A percentile compares a stretch with the other conserved stretches of the same genome.
Evolutionary conservation across 2,113 vertebrate genomes (phyloP).

Genomic region (Rhea americana): DNA sequence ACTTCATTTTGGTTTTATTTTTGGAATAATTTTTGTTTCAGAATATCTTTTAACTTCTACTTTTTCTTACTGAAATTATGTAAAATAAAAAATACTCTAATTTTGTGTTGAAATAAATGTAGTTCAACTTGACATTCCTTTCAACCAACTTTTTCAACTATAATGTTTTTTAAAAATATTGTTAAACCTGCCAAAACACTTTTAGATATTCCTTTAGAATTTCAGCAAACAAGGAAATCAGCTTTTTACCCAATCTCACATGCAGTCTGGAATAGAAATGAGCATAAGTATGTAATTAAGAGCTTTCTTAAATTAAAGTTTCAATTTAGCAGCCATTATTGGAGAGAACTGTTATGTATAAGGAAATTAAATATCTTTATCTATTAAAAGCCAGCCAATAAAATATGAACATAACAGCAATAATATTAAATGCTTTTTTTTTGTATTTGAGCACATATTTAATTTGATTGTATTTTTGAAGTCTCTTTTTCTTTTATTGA

Average conservation of each 20-base stretch:
- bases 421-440: background rate
- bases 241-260: background rate
- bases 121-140: background rate
- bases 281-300: background rate
- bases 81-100: background rate
- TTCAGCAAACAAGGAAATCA: background rate
- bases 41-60: background rate
- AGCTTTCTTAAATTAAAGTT: background rate
- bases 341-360: background rate
- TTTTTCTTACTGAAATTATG: no score
- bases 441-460: background rate
- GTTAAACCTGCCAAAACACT: accelerated
- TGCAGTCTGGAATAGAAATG: background rate
- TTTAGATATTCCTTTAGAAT: background rate
- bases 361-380: background rate
- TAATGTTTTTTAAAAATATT: background rate
- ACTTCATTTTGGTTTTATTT: background rate
- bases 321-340: background rate
- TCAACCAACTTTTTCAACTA: background rate
- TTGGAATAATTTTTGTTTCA: background rate
- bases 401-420: background rate
- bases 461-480: background rate
- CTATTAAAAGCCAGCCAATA: background rate
- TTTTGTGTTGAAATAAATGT: background rate
- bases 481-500: background rate